Evolutionary conservation across 2,888 invertebrate species (phyloP), one percentile per base, ranked within the genome.

Genomic region (Imbricaverruca yamaguchii): DNA sequence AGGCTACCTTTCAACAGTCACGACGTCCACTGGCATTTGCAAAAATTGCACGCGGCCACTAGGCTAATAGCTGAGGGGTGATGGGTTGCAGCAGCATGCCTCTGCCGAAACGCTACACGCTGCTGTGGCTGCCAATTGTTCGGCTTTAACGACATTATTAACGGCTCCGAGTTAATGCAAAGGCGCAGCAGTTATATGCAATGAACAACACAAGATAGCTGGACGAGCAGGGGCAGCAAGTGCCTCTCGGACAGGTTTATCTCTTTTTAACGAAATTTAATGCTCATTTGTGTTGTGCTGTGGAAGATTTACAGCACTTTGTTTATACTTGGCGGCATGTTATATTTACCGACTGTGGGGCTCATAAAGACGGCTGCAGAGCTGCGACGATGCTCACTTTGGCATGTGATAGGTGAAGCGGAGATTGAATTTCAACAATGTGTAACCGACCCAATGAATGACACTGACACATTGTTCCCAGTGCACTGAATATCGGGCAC

Each of bases 241-340:
- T 55, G 53, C 10, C 74, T 74, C 74, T 74, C 53, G 11, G 21
- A 53, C 74, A 55, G 74, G 4, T 55, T 74, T 74, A 74, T 74
- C 53, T 3, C 74, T 74, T 74, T 74, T 74, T 74, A 74, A 74
- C 53, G 74, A 74, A 74, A 74, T 74, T 21, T 74, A 74, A 74
- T 74, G 74, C 55, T 55, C 74, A 74, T 74, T 74, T 74, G 74
- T 55, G 55, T 55, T 74, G 74, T 21, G 6, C 9, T 8, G 21
- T 18, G 21, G 21, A 11, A 74, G 74, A 74, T 74, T 74, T 74
- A 74, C 55, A 21, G 55, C 53, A 55, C 74, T 11, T 74, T 74
- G 74, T 74, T 74, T 74, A n/a, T 55, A 21, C 53, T n/a, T 4
- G 21, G 74, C 55, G 55, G 53, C 53, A 74, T 55, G 53, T n/a